These are phyloP conservation scores for Amaurobius ferox DNA, from an alignment of 2,888 invertebrate species.

Conservation along the genomic window DNA sequence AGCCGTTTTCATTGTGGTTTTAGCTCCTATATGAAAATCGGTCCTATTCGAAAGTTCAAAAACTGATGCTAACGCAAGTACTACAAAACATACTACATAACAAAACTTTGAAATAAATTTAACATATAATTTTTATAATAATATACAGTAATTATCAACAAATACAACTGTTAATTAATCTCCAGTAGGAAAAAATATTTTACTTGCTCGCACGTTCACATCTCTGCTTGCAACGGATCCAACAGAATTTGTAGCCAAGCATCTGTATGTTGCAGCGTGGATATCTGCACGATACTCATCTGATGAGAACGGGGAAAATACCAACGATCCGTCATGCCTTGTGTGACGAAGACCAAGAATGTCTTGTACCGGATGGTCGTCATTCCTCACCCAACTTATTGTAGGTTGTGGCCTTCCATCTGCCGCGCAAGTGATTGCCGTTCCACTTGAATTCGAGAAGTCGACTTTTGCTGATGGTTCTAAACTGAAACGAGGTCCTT, in stretches of 20 bases:
- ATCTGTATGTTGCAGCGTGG: constrained; percentile 58
- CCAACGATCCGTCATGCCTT: constrained; percentile 64
- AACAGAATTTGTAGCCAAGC: constrained; percentile 55
- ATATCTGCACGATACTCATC: constrained; percentile 71
- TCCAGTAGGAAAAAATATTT: constrained; percentile 28
- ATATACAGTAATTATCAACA: too few relatives aligned
- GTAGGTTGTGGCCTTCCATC: constrained; percentile 49
- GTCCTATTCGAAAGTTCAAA: too few relatives aligned
- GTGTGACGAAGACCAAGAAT: constrained; percentile 61
- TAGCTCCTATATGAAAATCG: too few relatives aligned
- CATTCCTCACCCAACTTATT: constrained; percentile 67
- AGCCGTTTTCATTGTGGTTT: too few relatives aligned
- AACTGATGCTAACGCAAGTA: too few relatives aligned
- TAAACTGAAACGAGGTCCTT: constrained; percentile 65
- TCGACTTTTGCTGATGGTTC: constrained; percentile 66
- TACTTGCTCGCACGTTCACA: constrained; percentile 61
- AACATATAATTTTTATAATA: too few relatives aligned
- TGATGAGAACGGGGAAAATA: constrained; percentile 64
- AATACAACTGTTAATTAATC: too few relatives aligned
- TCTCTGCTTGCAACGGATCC: constrained; percentile 62
- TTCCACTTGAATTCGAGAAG: constrained; percentile 71
- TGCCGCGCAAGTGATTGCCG: constrained; percentile 65
- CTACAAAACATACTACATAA: too few relatives aligned
- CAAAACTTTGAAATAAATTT: too few relatives aligned
- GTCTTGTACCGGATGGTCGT: constrained; percentile 46